Percentiles rank a stretch among this genome's conserved stretches.
Evolutionary conservation across 2,888 invertebrate species (phyloP).

Genomic region (Limnephilus marmoratus): DNA sequence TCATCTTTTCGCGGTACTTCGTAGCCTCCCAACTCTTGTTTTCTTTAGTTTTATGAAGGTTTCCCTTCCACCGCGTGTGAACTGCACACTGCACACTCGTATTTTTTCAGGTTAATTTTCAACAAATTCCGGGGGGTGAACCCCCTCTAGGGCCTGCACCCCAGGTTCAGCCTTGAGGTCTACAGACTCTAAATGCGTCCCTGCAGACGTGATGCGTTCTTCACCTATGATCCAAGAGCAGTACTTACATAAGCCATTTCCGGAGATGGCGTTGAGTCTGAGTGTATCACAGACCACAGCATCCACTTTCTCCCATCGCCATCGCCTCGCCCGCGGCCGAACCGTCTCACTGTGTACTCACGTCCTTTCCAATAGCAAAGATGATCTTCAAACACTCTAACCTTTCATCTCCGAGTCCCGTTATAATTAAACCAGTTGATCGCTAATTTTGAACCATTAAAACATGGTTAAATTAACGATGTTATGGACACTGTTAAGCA

Average conservation of each 20-base stretch:
- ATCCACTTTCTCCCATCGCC: not conserved
- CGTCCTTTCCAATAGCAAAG: not conserved
- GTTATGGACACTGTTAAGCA: too few species aligned
- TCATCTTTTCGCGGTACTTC: too few species aligned
- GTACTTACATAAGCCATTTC: not conserved
- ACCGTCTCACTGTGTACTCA: not conserved
- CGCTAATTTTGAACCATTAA: not conserved
- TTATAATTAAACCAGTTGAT: not conserved
- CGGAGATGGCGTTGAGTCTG: not conserved
- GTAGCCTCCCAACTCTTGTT: too few species aligned
- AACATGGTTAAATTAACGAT: not conserved
- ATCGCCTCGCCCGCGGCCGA: not conserved
- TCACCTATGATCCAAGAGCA: not conserved
- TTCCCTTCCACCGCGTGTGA: too few species aligned
- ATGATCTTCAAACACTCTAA: not conserved
- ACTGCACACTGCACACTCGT: too few species aligned
- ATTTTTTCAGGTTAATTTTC: too few species aligned
- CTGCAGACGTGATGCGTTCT: not conserved
- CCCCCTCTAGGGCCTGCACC: too few species aligned
- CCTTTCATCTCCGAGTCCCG: not conserved
- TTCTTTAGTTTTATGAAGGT: too few species aligned
- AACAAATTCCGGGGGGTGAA: too few species aligned
- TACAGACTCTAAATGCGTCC: too few species aligned
- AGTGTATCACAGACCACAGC: not conserved
- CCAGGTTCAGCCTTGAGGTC: too few species aligned